These are phyloP conservation scores for Drosophila sulfurigaster DNA, from an alignment of 1,140 invertebrate species.

Conservation along the genomic window DNA sequence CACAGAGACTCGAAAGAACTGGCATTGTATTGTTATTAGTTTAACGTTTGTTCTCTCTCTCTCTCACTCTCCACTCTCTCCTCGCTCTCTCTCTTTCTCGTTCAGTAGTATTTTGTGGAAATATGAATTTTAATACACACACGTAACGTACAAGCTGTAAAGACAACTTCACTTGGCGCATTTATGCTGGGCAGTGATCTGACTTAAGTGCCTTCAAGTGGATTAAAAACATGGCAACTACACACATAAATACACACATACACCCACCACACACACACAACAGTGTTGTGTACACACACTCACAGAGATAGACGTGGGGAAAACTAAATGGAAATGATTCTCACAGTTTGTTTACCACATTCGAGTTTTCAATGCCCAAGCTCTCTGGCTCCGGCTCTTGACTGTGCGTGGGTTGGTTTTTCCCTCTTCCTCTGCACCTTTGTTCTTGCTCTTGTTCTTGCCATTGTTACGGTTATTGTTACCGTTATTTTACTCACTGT, in stretches of 20 bases:
- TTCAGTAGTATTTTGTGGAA: slow-evolving; percentile 20
- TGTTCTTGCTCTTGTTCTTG: too few species aligned
- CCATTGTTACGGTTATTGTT: not conserved
- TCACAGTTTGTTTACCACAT: slow-evolving; percentile 48
- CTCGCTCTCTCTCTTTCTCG: too few species aligned
- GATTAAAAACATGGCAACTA: slow-evolving; percentile 74
- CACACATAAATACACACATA: slow-evolving; percentile 1
- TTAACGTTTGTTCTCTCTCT: too few species aligned
- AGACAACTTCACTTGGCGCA: slow-evolving; percentile 44
- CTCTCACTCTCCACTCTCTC: too few species aligned
- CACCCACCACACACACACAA: not conserved
- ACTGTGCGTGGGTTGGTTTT: not conserved
- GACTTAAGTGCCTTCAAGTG: slow-evolving; percentile 73
- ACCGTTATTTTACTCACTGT: slow-evolving; percentile 4
- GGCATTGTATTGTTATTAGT: not conserved
- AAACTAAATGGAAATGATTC: slow-evolving; percentile 65
- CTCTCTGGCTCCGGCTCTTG: not conserved
- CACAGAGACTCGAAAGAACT: slow-evolving; percentile 2
- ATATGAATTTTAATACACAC: slow-evolving; percentile 59
- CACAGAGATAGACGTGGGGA: not conserved
- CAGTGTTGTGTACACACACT: slow-evolving; percentile 1
- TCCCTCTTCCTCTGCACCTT: too few species aligned
- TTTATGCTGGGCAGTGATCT: slow-evolving; percentile 55
- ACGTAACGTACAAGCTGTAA: not conserved
- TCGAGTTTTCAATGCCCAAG: slow-evolving; percentile 11